Evolutionary conservation across 53 echinoderm and acorn worm genomes (phyloP).

Genomic region (Arbacia lixula): DNA sequence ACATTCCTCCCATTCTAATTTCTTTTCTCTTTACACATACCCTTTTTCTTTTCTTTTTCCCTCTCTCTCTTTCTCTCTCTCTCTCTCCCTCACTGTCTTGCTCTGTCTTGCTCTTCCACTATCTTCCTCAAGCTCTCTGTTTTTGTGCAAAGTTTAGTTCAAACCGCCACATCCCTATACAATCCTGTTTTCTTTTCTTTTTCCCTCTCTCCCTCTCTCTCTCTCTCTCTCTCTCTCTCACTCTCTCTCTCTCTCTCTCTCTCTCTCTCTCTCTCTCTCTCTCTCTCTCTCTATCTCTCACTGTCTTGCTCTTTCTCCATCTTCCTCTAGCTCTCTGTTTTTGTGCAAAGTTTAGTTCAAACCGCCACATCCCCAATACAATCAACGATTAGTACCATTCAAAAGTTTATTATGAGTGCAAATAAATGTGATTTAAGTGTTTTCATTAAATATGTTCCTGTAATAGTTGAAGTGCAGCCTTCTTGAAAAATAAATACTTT

Average conservation of each 20-base stretch:
- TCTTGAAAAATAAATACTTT: too few species aligned
- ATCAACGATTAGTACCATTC: too few species aligned
- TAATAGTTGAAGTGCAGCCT: too few species aligned
- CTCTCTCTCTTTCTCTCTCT: neutral
- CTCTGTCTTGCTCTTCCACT: neutral
- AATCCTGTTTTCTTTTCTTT: neutral
- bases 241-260: neutral
- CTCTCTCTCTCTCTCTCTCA: too few species aligned
- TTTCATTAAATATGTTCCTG: too few species aligned
- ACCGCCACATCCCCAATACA: constrained; percentile 15
- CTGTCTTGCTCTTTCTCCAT: neutral
- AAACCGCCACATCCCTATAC: neutral
- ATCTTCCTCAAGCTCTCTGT: neutral
- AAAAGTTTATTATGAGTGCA: too few species aligned
- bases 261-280: neutral
- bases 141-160: neutral
- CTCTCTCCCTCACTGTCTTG: neutral
- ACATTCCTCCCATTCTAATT: too few species aligned
- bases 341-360: neutral
- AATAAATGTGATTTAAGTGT: too few species aligned
- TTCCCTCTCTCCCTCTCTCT: neutral
- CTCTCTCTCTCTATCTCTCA: neutral
- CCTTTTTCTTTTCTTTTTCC: too few species aligned
- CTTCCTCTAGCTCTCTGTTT: neutral
- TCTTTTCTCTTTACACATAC: too few species aligned